Evolutionary conservation across 1,140 invertebrate genomes (phyloP).

Genomic region (Heliconius hewitsoni): DNA sequence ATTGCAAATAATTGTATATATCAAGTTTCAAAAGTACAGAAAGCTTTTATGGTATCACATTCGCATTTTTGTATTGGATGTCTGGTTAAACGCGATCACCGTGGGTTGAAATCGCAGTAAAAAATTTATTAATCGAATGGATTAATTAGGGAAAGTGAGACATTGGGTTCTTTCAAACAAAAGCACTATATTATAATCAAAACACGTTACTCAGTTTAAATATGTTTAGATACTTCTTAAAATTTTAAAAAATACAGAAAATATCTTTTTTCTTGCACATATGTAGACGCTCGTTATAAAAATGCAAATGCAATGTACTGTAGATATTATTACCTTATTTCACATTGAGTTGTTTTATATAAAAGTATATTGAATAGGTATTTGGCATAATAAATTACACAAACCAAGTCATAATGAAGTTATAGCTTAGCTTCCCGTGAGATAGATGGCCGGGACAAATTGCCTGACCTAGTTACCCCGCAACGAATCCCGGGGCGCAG

Average conservation of each 20-base stretch:
- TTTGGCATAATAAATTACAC: not conserved
- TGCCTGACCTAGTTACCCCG: conserved; percentile 31
- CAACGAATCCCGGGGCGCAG: conserved; percentile 20
- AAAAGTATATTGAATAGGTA: not conserved
- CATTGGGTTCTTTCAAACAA: too few relatives aligned
- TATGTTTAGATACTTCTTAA: too few relatives aligned
- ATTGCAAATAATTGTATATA: not conserved
- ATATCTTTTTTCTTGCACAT: not conserved
- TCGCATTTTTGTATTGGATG: not conserved
- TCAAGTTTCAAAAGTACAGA: not conserved
- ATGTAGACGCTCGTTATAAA: not conserved
- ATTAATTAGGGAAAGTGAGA: too few relatives aligned
- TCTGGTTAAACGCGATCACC: not conserved
- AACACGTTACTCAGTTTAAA: too few relatives aligned
- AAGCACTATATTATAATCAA: too few relatives aligned
- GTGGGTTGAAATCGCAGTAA: not conserved
- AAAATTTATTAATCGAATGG: not conserved
- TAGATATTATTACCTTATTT: not conserved
- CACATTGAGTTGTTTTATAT: not conserved
- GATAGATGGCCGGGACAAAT: conserved; percentile 33
- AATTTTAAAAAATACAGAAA: not conserved
- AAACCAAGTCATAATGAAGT: conserved; percentile 15
- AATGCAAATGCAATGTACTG: not conserved
- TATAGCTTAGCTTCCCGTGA: conserved; percentile 22
- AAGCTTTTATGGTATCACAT: not conserved